phyloP scores from a whole-genome alignment of 2,888 invertebrate species.

The Trichopoda pennipes region DNA sequence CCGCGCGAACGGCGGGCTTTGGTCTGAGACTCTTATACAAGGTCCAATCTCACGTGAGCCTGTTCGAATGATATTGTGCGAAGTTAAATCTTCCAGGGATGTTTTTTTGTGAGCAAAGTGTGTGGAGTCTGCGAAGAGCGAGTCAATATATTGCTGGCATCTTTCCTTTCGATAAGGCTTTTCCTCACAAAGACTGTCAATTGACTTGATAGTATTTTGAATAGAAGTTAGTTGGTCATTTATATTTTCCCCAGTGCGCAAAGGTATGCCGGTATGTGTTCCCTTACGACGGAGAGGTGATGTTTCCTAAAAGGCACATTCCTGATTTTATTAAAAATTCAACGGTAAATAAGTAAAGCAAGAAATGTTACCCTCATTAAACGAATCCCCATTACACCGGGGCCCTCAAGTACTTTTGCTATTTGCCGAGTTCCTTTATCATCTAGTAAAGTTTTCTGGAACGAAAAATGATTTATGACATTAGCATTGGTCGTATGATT shows the following conservation, averaged over 20 bases:
- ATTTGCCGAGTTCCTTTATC: conserved; percentile 70
- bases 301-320: conserved; percentile 72
- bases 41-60: conserved; percentile 73
- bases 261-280: conserved; percentile 77
- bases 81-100: conserved; percentile 75
- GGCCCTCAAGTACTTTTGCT: conserved; percentile 72
- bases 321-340: background rate
- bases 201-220: conserved; percentile 81
- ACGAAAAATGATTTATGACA: conserved; percentile 82
- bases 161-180: conserved; percentile 78
- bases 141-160: conserved; percentile 80
- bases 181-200: conserved; percentile 80
- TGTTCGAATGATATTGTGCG: conserved; percentile 74
- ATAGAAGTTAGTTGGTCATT: conserved; percentile 80
- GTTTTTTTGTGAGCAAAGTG: conserved; percentile 76
- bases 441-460: conserved; percentile 73
- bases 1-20: conserved; percentile 69
- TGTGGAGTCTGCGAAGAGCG: conserved; percentile 76
- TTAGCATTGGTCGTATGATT: conserved; percentile 84
- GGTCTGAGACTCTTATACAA: conserved; percentile 74
- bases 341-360: background rate
- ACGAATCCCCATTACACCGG: conserved; percentile 75
- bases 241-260: conserved; percentile 80
- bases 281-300: conserved; percentile 77
- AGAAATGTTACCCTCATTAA: conserved; percentile 74